Evolutionary conservation across 2,797 vertebrate genomes (phyloP).

Genomic region (Karalla daura): DNA sequence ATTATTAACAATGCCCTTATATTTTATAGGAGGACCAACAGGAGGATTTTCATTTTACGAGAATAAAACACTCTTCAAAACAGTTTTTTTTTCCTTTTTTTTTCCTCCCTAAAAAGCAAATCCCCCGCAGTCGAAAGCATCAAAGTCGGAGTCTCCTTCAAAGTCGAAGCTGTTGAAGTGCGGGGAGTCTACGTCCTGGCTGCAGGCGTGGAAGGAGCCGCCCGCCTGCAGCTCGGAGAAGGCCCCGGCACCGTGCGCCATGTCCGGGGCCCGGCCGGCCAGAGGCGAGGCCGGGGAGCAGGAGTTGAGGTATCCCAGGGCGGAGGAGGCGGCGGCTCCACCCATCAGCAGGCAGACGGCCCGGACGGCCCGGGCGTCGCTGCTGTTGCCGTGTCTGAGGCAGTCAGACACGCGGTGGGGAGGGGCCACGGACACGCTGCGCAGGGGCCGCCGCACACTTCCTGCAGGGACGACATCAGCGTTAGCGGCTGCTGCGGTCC

Average conservation of each 20-base stretch:
- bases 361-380: conserved; percentile 82
- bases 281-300: conserved; percentile 75
- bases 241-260: conserved; percentile 52
- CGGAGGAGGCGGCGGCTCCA: conserved; percentile 84
- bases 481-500: too few relatives aligned
- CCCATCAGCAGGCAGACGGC: conserved; percentile 89
- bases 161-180: conserved; percentile 88
- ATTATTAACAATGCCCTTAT: conserved; percentile 32
- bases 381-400: conserved; percentile 88
- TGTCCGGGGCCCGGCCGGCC: conserved; percentile 53
- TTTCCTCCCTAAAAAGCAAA: conserved; percentile 82
- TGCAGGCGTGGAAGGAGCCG: conserved; percentile 77
- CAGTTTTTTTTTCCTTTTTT: not conserved
- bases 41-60: not conserved
- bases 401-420: conserved; percentile 81
- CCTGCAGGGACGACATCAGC: conserved; percentile 45
- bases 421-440: conserved; percentile 61
- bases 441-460: conserved; percentile 48
- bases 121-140: conserved; percentile 87
- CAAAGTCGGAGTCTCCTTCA: conserved; percentile 87
- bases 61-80: conserved; percentile 3
- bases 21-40: conserved; percentile 22
- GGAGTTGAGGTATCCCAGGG: conserved; percentile 85
- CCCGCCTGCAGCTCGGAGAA: conserved; percentile 75
- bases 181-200: conserved; percentile 80